These are phyloP conservation scores for Invenusta paracnida DNA, from an alignment of 2,888 invertebrate genomes.

Conservation along the genomic window DNA sequence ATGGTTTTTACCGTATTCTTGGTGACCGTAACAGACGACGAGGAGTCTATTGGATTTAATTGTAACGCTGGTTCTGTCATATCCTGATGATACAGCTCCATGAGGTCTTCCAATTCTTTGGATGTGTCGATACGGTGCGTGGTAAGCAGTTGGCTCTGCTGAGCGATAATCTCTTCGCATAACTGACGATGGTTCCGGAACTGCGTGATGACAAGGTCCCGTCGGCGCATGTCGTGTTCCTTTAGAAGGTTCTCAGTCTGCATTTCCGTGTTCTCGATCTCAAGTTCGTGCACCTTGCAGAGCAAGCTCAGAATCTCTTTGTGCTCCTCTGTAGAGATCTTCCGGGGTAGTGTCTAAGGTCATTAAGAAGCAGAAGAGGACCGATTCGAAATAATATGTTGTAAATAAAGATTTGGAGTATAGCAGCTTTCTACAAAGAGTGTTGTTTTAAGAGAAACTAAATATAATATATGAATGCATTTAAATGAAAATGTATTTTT, in stretches of 20 bases:
- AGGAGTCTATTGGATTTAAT: too few relatives aligned
- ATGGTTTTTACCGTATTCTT: neutral
- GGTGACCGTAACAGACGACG: neutral
- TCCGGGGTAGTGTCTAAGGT: slow-evolving; percentile 73
- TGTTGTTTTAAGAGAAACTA: too few relatives aligned
- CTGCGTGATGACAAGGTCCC: slow-evolving; percentile 76
- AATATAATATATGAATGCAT: too few relatives aligned
- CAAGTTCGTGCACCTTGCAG: slow-evolving; percentile 84
- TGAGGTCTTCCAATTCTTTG: slow-evolving; percentile 55
- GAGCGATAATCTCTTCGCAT: slow-evolving; percentile 83
- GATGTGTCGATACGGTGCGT: slow-evolving; percentile 57
- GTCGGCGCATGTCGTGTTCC: slow-evolving; percentile 76
- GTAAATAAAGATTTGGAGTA: neutral
- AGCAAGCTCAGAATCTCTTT: slow-evolving; percentile 79
- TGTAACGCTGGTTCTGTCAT: slow-evolving; percentile 48
- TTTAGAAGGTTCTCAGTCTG: slow-evolving; percentile 79
- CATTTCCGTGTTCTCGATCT: slow-evolving; percentile 78
- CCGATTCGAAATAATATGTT: neutral
- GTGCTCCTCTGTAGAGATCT: slow-evolving; percentile 80
- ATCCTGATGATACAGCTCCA: slow-evolving; percentile 55
- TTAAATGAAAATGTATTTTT: too few relatives aligned
- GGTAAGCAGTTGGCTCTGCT: slow-evolving; percentile 78
- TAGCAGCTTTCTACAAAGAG: too few relatives aligned
- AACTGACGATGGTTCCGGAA: slow-evolving; percentile 78
- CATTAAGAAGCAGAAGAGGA: neutral